phyloP scores from a whole-genome alignment of 1,140 invertebrate species.

The Dendroctonus ponderosae region DNA sequence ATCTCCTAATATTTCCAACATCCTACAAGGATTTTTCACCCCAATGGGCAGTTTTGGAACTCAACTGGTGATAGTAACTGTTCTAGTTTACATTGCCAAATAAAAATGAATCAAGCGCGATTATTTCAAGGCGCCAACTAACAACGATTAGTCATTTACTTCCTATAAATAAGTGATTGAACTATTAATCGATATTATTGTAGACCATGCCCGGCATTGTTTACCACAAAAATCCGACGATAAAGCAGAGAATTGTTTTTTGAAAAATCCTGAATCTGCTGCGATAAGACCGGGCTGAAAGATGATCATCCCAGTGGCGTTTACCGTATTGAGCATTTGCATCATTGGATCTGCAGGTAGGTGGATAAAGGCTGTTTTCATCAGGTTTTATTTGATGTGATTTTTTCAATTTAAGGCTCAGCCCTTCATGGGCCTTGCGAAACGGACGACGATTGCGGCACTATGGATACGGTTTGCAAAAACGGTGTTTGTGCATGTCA shows the following conservation, averaged over 20 bases:
- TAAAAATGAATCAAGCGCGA: too few species aligned
- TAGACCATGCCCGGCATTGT: slow-evolving; percentile 10
- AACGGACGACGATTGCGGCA: slow-evolving; percentile 41
- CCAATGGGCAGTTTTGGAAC: too few species aligned
- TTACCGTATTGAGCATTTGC: slow-evolving; percentile 4
- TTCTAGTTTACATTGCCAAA: too few species aligned
- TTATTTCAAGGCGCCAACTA: too few species aligned
- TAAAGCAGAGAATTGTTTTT: background rate
- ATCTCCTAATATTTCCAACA: too few species aligned
- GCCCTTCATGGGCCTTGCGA: slow-evolving; percentile 38
- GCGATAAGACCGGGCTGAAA: too few species aligned
- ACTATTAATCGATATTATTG: slow-evolving; percentile 11
- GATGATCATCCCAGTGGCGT: background rate
- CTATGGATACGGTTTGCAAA: slow-evolving; percentile 41
- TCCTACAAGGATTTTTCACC: too few species aligned
- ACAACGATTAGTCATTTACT: background rate
- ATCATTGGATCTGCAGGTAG: slow-evolving; percentile 9
- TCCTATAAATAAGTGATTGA: slow-evolving; percentile 8
- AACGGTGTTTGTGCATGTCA: slow-evolving; percentile 38
- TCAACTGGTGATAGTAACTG: too few species aligned
- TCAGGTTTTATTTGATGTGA: background rate
- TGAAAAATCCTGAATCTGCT: background rate
- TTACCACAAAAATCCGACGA: slow-evolving; percentile 8
- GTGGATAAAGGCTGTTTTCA: background rate
- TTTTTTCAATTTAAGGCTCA: slow-evolving; percentile 52